A percentile compares a stretch with the other conserved stretches of the same genome.
Evolutionary conservation across 2,888 invertebrate species (phyloP).

Genomic region (Sinopyrophorus schimmeli): DNA sequence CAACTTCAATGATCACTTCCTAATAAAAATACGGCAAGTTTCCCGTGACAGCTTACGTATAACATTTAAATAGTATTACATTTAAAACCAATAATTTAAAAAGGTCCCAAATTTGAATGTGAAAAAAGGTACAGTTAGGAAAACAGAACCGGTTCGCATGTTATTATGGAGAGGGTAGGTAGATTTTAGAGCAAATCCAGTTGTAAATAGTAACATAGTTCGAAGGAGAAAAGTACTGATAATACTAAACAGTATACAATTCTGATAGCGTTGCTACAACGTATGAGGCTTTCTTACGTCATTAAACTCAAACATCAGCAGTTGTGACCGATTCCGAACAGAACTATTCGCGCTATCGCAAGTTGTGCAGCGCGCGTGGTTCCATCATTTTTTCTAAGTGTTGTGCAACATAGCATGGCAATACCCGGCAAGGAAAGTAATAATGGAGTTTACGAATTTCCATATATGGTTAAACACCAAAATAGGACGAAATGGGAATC

Average conservation of each 20-base stretch:
- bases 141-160: too few species aligned
- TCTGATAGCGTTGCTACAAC: slow-evolving; percentile 24
- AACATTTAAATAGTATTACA: too few species aligned
- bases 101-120: too few species aligned
- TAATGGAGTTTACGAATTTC: slow-evolving; percentile 30
- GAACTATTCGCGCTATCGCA: slow-evolving; percentile 21
- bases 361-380: slow-evolving; percentile 15
- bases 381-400: slow-evolving; percentile 9
- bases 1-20: too few species aligned
- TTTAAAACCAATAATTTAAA: too few species aligned
- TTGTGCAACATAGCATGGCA: slow-evolving; percentile 17
- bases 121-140: too few species aligned
- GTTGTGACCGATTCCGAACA: slow-evolving; percentile 7
- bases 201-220: slow-evolving; percentile 16
- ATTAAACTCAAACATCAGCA: slow-evolving; percentile 14
- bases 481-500: slow-evolving; percentile 22
- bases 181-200: too few species aligned
- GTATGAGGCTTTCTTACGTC: slow-evolving; percentile 16
- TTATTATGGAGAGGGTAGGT: too few species aligned
- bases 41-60: too few species aligned
- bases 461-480: slow-evolving; percentile 20
- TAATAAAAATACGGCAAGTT: too few species aligned
- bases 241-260: slow-evolving; percentile 12
- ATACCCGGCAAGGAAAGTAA: slow-evolving; percentile 24
- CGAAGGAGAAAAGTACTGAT: slow-evolving; percentile 15